A percentile compares a stretch with the other conserved stretches of the same genome.
phyloP scores from a whole-genome alignment of 1,140 invertebrate species.

The Hyles euphorbiae region DNA sequence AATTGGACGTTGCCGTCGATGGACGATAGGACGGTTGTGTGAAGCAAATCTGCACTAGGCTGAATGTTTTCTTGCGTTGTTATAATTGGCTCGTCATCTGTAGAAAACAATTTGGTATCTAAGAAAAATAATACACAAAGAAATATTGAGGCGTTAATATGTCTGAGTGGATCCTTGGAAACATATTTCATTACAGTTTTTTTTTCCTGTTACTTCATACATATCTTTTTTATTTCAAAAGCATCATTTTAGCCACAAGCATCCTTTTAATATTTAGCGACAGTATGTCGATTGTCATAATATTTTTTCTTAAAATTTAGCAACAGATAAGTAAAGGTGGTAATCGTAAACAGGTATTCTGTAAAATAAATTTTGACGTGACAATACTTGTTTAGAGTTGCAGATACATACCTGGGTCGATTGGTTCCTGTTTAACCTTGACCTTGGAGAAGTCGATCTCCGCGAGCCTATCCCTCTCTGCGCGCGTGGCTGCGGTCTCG shows the following conservation, averaged over 20 bases:
- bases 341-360: too few species aligned
- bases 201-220: too few species aligned
- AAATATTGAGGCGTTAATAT: too few species aligned
- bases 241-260: too few species aligned
- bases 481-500: slow-evolving; percentile 46
- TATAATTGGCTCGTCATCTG: slow-evolving; percentile 72
- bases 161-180: too few species aligned
- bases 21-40: slow-evolving; percentile 78
- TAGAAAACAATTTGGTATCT: slow-evolving; percentile 5
- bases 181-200: too few species aligned
- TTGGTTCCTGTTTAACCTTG: slow-evolving; percentile 77
- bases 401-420: slow-evolving; percentile 74
- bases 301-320: too few species aligned
- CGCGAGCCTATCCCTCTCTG: slow-evolving; percentile 58
- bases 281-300: too few species aligned
- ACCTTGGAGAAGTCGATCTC: slow-evolving; percentile 70
- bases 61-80: slow-evolving; percentile 68
- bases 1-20: slow-evolving; percentile 85
- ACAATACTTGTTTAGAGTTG: background rate
- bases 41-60: slow-evolving; percentile 76
- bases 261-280: too few species aligned
- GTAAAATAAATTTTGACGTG: too few species aligned
- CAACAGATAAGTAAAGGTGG: too few species aligned
- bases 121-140: background rate
- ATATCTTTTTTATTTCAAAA: too few species aligned